Percentiles rank a stretch among this genome's conserved stretches.
phyloP scores from a whole-genome alignment of 2,888 invertebrate species.

The Tuta absoluta region DNA sequence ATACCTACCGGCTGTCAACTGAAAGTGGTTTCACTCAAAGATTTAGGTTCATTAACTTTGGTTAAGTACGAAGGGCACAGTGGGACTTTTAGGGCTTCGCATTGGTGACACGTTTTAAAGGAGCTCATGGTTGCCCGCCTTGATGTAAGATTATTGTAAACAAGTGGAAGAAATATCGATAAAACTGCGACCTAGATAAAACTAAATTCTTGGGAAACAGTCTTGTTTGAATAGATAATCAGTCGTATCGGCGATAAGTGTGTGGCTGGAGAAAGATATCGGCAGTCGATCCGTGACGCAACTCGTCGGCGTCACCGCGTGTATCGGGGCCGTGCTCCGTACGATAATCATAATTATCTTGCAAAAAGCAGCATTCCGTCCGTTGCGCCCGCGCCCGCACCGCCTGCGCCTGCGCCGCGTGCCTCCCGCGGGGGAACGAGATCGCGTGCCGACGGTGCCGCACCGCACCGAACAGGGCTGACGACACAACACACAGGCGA shows the following conservation, averaged over 20 bases:
- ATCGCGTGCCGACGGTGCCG: conserved; percentile 54
- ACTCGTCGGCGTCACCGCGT: conserved; percentile 35
- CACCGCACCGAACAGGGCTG: conserved; percentile 18
- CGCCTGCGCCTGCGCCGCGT: neutral
- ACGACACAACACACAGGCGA: conserved; percentile 9
- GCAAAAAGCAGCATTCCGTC: conserved; percentile 66
- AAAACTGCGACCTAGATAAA: neutral
- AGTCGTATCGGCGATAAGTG: conserved; percentile 34
- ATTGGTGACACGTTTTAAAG: conserved; percentile 1
- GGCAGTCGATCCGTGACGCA: conserved; percentile 47
- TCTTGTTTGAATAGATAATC: conserved; percentile 13
- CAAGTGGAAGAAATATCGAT: neutral
- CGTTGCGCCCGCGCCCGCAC: conserved; percentile 33
- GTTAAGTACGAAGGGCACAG: conserved; percentile 10
- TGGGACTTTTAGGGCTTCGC: conserved; percentile 11
- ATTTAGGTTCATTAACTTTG: conserved; percentile 13
- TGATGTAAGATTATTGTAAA: conserved; percentile 21
- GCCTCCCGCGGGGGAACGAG: conserved; percentile 44
- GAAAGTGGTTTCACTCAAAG: conserved; percentile 2
- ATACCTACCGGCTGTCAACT: conserved; percentile 10
- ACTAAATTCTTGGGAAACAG: neutral
- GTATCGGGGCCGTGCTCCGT: conserved; percentile 45
- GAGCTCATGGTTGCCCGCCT: conserved; percentile 9
- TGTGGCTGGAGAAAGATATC: conserved; percentile 40
- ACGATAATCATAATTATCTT: conserved; percentile 38